Evolutionary conservation across 2,113 vertebrate species (phyloP), one percentile per base, ranked within the genome.

Genomic region (Nothobranchius furzeri): DNA sequence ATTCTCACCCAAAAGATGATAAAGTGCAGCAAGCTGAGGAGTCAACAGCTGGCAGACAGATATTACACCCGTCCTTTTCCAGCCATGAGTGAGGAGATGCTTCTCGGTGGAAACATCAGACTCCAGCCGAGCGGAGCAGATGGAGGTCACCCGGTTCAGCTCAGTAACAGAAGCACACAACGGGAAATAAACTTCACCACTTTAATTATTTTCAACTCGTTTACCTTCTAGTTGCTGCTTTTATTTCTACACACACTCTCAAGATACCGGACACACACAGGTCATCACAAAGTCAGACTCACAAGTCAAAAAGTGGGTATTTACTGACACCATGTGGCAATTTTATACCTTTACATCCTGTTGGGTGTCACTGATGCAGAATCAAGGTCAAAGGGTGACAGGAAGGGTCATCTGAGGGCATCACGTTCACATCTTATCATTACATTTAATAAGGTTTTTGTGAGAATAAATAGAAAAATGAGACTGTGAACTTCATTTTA

Each of bases 241-340:
- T 7, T 35, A 25, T 25, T 25, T 1, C 50, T n/a, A 13, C 30
- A 30, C 30, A 30, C 30, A 30, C 30, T 30, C 30, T 4, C 30
- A 30, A 30, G 37, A 48, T 76, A 10, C 63, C 40, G 8, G 8
- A 42, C 40, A 42, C 40, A 42, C 10, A 9, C 40, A 30, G 4
- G 2, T 30, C 30, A 30, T 30, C 30, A 30, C 30, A 30, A 30
- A 30, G 30, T 30, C 30, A 30, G 4, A 30, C 30, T 30, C 30
- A 30, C 6, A 40, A 40, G 37, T 2, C 12, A 10, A 45, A 45
- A 45, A 12, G 9, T 10, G 3, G 9, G 43, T 8, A 53, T 76
- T 55, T 73, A 71, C 82, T 78, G 79, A 69, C 79, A 61, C 51
- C 85, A 75, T 8, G 1, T 73, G 85, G 68, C 1, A 9, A 13